Conservation (phyloP, 2,797 vertebrate species). For the Potorous gilbertii region DNA sequence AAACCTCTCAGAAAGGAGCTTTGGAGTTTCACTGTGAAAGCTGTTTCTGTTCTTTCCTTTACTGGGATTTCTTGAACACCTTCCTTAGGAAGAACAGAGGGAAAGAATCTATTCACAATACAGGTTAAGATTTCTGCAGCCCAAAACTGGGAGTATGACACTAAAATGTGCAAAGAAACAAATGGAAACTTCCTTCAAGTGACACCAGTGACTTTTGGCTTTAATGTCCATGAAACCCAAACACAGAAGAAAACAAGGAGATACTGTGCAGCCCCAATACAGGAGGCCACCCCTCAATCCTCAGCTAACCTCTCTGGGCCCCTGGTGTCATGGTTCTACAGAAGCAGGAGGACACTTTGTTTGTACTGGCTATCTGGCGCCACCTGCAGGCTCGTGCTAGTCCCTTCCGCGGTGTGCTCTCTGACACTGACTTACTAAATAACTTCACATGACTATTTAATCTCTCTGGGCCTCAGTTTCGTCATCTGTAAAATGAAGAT, state of each 20-base stretch:
- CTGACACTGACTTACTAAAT: not conserved
- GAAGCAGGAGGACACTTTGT: rapidly evolving
- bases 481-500: not conserved
- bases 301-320: not conserved
- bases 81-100: not conserved
- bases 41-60: not conserved
- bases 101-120: too few relatives aligned
- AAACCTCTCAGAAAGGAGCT: not conserved
- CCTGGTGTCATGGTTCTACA: not conserved
- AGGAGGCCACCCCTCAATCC: not conserved
- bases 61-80: not conserved
- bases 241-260: too few relatives aligned
- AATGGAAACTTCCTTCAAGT: not conserved
- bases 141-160: not conserved
- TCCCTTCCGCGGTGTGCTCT: not conserved
- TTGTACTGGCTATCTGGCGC: not conserved
- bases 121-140: too few relatives aligned
- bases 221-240: not conserved
- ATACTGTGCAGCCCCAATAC: too few relatives aligned
- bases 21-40: not conserved
- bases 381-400: not conserved
- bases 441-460: not conserved
- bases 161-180: not conserved
- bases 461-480: not conserved
- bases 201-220: not conserved